Conservation (phyloP, 2,888 invertebrate species). For the Autographa gamma region DNA sequence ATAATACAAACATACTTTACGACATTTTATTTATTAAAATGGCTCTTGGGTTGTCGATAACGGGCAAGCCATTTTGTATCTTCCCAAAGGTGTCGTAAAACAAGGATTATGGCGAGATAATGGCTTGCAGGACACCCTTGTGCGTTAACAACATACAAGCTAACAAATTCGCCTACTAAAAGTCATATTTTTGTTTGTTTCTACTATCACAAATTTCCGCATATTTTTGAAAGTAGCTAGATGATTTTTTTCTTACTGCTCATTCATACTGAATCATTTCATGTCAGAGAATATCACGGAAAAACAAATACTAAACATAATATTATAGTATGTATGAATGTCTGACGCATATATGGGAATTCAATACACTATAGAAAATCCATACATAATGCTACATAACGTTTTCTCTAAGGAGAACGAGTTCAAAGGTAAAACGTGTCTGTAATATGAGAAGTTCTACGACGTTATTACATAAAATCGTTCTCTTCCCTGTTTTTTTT, state of each 20-base stretch:
- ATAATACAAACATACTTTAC: not conserved
- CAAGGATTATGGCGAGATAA: not conserved
- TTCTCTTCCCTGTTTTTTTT: not conserved
- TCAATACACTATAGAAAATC: too few species aligned
- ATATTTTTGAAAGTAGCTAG: not conserved
- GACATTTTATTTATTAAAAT: constrained; percentile 2
- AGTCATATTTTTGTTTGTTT: not conserved
- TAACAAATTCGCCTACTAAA: not conserved
- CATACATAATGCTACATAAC: too few species aligned
- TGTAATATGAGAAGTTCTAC: not conserved
- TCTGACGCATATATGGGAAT: too few species aligned
- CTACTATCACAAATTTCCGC: not conserved
- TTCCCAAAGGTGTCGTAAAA: constrained; percentile 2
- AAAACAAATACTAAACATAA: too few species aligned
- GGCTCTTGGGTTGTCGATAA: not conserved
- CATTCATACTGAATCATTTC: too few species aligned
- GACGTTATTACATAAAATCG: not conserved
- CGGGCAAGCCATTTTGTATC: not conserved
- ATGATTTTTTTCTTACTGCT: too few species aligned
- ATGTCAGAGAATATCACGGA: too few species aligned
- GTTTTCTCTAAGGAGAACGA: not conserved
- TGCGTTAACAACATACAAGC: not conserved
- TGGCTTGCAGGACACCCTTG: not conserved
- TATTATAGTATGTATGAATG: too few species aligned
- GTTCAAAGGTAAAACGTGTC: not conserved